phyloP scores from a whole-genome alignment of 2,113 vertebrate genomes.

The Pleuronectes platessa region DNA sequence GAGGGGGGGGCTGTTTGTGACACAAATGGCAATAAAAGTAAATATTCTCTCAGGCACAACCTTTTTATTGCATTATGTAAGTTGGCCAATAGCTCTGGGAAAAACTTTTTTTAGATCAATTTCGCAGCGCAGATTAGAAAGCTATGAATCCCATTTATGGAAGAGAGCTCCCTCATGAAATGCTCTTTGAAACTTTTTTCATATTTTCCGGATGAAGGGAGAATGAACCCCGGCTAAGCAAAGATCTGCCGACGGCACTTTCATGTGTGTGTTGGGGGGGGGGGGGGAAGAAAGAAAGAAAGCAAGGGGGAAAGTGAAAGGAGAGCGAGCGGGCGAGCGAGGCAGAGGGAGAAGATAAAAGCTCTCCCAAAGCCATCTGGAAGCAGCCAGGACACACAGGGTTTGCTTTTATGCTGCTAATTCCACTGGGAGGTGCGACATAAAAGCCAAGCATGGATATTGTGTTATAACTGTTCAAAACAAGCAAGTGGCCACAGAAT shows the following conservation, averaged over 20 bases:
- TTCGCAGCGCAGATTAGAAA: constrained; percentile 85
- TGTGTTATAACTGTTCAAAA: constrained; percentile 85
- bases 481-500: constrained; percentile 81
- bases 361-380: constrained; percentile 85
- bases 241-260: constrained; percentile 84
- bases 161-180: constrained; percentile 84
- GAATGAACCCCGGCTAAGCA: constrained; percentile 81
- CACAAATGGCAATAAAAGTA: constrained; percentile 80
- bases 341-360: constrained; percentile 81
- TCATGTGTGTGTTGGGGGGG: constrained; percentile 67
- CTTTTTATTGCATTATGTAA: constrained; percentile 83
- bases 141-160: constrained; percentile 86
- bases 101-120: constrained; percentile 86
- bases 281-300: constrained; percentile 30
- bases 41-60: constrained; percentile 77
- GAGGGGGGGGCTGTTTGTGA: constrained; percentile 71
- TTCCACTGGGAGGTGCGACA: constrained; percentile 83
- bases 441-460: constrained; percentile 83
- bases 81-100: constrained; percentile 82
- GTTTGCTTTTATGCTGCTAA: constrained; percentile 83
- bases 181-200: constrained; percentile 85
- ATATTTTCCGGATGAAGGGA: constrained; percentile 84
- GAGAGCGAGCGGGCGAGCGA: constrained; percentile 61
- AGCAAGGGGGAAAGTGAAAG: constrained; percentile 69
- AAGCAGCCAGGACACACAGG: constrained; percentile 85